Evolutionary conservation across 2,113 vertebrate species (phyloP).

Genomic region (Fregata magnificens): DNA sequence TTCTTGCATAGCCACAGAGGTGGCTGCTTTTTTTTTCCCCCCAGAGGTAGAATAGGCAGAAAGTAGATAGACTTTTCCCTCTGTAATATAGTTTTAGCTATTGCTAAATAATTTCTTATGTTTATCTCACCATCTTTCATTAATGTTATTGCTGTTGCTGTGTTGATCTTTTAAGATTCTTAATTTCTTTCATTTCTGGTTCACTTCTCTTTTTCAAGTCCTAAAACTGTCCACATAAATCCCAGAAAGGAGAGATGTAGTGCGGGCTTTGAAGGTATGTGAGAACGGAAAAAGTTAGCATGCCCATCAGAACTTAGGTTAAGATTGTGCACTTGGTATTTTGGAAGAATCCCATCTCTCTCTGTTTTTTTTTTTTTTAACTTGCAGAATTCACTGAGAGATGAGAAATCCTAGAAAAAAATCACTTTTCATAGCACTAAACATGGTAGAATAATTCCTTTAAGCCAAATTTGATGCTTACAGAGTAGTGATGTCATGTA

Average conservation of each 20-base stretch:
- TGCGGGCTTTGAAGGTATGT: neutral
- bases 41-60: neutral
- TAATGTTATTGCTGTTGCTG: neutral
- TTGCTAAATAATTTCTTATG: neutral
- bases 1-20: neutral
- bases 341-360: neutral
- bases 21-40: neutral
- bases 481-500: neutral
- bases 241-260: neutral
- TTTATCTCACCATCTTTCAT: neutral
- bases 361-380: neutral
- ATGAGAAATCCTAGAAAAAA: neutral
- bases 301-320: fast-evolving
- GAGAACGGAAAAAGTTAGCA: neutral
- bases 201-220: neutral
- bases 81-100: neutral
- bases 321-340: neutral
- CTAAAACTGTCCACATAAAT: neutral
- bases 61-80: neutral
- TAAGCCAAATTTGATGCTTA: neutral
- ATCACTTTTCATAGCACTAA: neutral
- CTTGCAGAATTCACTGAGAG: neutral
- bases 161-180: neutral
- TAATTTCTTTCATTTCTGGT: neutral
- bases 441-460: neutral